Evolutionary conservation across 2,888 invertebrate species (phyloP), one percentile per base, ranked within the genome.

Genomic region (Eurytoma californica): DNA sequence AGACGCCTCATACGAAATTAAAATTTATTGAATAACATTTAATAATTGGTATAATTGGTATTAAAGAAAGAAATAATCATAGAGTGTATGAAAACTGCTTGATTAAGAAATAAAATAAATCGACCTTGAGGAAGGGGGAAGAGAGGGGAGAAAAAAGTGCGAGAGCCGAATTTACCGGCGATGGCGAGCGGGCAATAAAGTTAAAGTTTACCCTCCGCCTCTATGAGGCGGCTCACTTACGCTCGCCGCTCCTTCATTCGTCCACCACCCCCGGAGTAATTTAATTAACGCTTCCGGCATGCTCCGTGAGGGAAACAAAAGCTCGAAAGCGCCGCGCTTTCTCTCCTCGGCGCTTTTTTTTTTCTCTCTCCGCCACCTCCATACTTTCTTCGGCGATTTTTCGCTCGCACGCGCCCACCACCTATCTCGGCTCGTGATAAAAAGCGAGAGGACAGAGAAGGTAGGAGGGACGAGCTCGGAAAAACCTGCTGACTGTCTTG

Each of bases 261-360:
- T 30, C 51, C 24, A 28, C 49, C 60, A 24, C 66, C 67, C 20
- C 39, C 63, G 72, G 67, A 81, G 79, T 81, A 81, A 81, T 81
- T 81, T 81, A 81, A 81, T 81, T 81, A 81, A 79, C 79, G 81
- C 75, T 81, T 69, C 74, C 55, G 73, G 55, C 72, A 70, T 53
- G 55, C 76, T 49, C 28, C 5, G 60, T 5, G 39, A 14, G 49
- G 53, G 60, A 77, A 74, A 80, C 80, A 80, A 77, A 80, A 53
- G 80, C 80, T 74, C 70, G 57, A 70, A 66, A 67, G 53, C 47
- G 30, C 67, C 5, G 12, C 39, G 61, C 16, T 61, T 49, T 7
- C 24, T 47, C n/a, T 57, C 57, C 39, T 39, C 39, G 9, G 14
- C 1, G 12, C 49, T 61, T 65, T 57, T 65, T 65, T 57, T 65